Conservation (phyloP, 2,113 vertebrate genomes). For the Cryptomyrus ogoouensis region DNA sequence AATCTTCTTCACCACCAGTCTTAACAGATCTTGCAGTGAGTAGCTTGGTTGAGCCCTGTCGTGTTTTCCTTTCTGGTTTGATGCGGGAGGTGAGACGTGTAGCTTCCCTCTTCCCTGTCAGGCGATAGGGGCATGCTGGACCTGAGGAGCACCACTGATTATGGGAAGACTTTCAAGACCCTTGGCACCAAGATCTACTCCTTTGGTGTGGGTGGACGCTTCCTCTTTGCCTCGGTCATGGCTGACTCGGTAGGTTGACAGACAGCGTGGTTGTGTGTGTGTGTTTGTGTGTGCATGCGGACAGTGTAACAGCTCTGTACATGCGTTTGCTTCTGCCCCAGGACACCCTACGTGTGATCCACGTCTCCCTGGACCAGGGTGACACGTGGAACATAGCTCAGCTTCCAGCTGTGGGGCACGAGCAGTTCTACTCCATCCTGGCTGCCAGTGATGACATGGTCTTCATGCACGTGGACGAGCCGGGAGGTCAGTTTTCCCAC, state of each 20-base stretch:
- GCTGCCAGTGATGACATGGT: constrained; percentile 84
- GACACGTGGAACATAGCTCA: constrained; percentile 88
- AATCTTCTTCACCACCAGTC: constrained; percentile 71
- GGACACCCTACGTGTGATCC: constrained; percentile 72
- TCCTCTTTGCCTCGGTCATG: constrained; percentile 89
- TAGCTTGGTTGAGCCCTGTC: constrained; percentile 33
- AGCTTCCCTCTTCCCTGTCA: constrained; percentile 35
- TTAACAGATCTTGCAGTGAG: constrained; percentile 83
- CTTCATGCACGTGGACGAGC: constrained; percentile 91
- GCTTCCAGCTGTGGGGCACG: constrained; percentile 82
- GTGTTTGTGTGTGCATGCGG: neutral
- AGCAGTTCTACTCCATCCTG: constrained; percentile 92
- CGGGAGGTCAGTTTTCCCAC: constrained; percentile 65
- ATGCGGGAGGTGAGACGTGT: neutral
- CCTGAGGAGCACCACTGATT: constrained; percentile 70
- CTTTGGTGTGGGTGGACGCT: constrained; percentile 81
- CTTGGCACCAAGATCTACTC: constrained; percentile 79
- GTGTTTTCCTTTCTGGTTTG: neutral
- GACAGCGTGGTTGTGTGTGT: neutral
- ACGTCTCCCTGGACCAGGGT: constrained; percentile 79
- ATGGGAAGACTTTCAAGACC: constrained; percentile 68
- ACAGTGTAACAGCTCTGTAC: neutral
- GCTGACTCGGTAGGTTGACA: constrained; percentile 67
- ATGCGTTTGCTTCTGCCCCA: constrained; percentile 39
- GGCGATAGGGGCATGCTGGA: constrained; percentile 72